phyloP scores from a whole-genome alignment of 2,888 invertebrate species.

The Xylota segnis region DNA sequence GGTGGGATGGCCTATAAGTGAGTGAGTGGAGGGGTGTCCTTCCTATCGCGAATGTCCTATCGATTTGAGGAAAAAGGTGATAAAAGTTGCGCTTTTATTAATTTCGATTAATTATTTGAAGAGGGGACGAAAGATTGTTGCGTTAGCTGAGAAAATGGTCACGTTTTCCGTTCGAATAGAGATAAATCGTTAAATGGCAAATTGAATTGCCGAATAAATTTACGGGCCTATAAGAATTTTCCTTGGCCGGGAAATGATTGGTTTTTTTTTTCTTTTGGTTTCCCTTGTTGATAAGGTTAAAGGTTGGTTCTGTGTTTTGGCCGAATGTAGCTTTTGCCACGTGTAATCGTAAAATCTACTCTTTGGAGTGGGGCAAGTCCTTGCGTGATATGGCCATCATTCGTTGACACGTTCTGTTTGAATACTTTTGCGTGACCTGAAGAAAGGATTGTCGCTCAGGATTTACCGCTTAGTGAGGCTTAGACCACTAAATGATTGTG shows the following conservation, averaged over 20 bases:
- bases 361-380: neutral
- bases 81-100: slow-evolving; percentile 55
- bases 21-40: neutral
- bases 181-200: slow-evolving; percentile 56
- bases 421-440: too few species aligned
- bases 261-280: neutral
- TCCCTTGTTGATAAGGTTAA: slow-evolving; percentile 4
- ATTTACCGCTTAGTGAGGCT: too few species aligned
- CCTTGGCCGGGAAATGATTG: slow-evolving; percentile 15
- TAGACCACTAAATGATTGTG: too few species aligned
- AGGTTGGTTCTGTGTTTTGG: neutral
- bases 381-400: neutral
- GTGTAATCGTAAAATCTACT: slow-evolving; percentile 23
- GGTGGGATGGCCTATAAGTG: slow-evolving; percentile 17
- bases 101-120: slow-evolving; percentile 58
- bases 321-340: neutral
- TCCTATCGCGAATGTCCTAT: slow-evolving; percentile 7
- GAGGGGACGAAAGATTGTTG: slow-evolving; percentile 10
- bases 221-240: slow-evolving; percentile 6
- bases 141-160: slow-evolving; percentile 45
- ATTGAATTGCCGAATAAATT: slow-evolving; percentile 51
- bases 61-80: slow-evolving; percentile 38
- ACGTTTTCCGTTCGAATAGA: slow-evolving; percentile 41
- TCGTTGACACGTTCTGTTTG: too few species aligned
- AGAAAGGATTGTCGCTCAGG: too few species aligned